A percentile compares a stretch with the other conserved stretches of the same genome.
Conservation (phyloP, 2,888 invertebrate species). For the Carcina quercana region DNA sequence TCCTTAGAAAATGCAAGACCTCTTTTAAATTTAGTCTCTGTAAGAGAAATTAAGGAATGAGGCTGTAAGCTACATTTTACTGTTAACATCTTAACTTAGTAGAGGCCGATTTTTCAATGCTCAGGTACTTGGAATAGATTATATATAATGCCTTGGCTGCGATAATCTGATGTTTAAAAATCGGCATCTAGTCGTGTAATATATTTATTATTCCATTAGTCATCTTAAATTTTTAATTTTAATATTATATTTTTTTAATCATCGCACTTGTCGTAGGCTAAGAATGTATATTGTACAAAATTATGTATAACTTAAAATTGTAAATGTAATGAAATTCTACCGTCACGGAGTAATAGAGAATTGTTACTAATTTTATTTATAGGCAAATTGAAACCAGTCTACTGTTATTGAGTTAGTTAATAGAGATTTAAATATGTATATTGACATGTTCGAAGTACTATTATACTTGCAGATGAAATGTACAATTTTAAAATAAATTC, state of each 20-base stretch:
- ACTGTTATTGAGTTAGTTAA: no score
- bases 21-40: constrained; percentile 25
- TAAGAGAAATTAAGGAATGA: constrained; percentile 23
- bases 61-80: constrained; percentile 31
- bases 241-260: constrained; percentile 6
- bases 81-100: constrained; percentile 10
- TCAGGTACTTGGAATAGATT: no score
- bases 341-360: constrained; percentile 7
- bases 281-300: constrained; percentile 9
- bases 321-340: constrained; percentile 9
- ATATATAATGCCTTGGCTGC: no score
- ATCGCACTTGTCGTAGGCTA: constrained; percentile 8
- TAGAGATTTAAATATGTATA: no score
- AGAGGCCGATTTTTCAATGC: no score
- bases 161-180: no score
- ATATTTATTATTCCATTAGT: neutral
- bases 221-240: constrained; percentile 1
- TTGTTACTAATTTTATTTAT: constrained; percentile 9
- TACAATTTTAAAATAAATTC: no score
- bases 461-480: no score
- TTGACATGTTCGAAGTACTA: no score
- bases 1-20: constrained; percentile 20
- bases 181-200: constrained; percentile 11
- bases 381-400: constrained; percentile 8
- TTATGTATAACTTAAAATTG: constrained; percentile 5